These are phyloP conservation scores for Tachysurus vachellii DNA, from an alignment of 2,113 vertebrate genomes.

Conservation along the genomic window DNA sequence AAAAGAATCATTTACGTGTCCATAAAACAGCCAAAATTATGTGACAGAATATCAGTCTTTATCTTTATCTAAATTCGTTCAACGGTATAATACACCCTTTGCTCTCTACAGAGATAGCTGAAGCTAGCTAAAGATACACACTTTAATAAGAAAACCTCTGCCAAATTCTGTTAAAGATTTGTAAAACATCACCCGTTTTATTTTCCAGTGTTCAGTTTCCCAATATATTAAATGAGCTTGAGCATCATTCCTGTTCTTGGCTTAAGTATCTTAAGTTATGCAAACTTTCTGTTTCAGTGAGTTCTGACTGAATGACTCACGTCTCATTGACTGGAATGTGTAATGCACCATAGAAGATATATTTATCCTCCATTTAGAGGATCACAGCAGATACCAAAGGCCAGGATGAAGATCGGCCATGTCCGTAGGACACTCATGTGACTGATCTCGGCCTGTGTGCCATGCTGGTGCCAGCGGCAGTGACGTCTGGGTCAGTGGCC, in stretches of 20 bases:
- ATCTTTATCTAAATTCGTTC: background rate
- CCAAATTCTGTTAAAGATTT: background rate
- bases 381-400: slow-evolving; percentile 28
- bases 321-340: slow-evolving; percentile 3
- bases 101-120: background rate
- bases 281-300: background rate
- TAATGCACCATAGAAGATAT: background rate
- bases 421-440: slow-evolving; percentile 39
- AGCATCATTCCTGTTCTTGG: background rate
- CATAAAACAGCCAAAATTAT: background rate
- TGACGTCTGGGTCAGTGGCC: slow-evolving; percentile 50
- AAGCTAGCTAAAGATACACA: background rate
- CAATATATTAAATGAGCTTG: background rate
- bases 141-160: background rate
- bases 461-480: slow-evolving; percentile 22
- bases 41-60: background rate
- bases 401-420: slow-evolving; percentile 25
- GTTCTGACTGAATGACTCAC: background rate
- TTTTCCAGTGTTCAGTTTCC: background rate
- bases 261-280: background rate
- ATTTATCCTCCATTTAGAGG: background rate
- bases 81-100: background rate
- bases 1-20: background rate
- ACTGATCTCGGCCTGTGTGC: slow-evolving; percentile 42
- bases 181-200: no score